Evolutionary conservation across 2,888 invertebrate species (phyloP), one percentile per base, ranked within the genome.

Genomic region (Diplazon laetatorius): DNA sequence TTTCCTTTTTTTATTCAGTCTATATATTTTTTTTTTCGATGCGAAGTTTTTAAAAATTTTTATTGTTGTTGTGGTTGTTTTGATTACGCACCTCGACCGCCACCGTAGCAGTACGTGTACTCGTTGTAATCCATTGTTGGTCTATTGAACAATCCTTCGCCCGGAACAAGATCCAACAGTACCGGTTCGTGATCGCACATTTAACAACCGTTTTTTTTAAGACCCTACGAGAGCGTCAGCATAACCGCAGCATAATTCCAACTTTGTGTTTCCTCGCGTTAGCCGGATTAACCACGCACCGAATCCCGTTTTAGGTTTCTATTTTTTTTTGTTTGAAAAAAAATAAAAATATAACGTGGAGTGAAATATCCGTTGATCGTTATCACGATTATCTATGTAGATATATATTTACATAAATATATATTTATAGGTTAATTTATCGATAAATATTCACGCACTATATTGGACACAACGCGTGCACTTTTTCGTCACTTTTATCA

Each of bases 71-170:
- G 30, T 39, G 39, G 9, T 8, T 50, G 10, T 65, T 73, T 63
- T n/a, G 20, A 62, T 71, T 76, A 83, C 85, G 87, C 88, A 89
- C 89, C 90, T 89, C 89, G 88, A 85, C 89, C 88, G 84, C 86
- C 89, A 80, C 88, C 89, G 86, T 91, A 89, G 88, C 91, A 91
- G 82, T 91, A 91, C 71, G 90, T 89, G 86, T 91, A 91, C 85
- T 91, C 91, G 89, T 91, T 90, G 87, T 91, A 91, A 89, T 91
- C 91, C 89, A 90, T 90, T 85, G 85, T 86, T 76, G 90, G 90
- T 85, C 90, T 86, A 84, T 88, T 88, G 83, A 90, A 87, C 82
- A 91, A 88, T 87, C 88, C 89, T 84, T 90, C 88, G 85, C 88
- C 88, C 77, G 87, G 84, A 63, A 87, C 86, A 82, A 89, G 87